Evolutionary conservation across 1,140 invertebrate species (phyloP).

Genomic region (Meloidogyne hapla): DNA sequence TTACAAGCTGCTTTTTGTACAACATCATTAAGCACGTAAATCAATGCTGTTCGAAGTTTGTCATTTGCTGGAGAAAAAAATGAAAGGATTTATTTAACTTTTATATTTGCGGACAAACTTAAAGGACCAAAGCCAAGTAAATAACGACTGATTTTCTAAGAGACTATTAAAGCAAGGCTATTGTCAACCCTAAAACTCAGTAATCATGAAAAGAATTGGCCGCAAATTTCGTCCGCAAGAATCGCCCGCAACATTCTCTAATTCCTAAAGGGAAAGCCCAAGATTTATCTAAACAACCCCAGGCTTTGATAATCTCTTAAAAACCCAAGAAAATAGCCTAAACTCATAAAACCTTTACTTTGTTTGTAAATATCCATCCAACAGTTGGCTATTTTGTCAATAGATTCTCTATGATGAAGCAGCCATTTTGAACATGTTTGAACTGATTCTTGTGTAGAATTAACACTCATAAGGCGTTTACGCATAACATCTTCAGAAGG

Average conservation of each 20-base stretch:
- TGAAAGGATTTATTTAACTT: no score
- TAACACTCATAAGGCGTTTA: constrained; percentile 36
- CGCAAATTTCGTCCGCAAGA: no score
- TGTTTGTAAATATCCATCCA: constrained; percentile 54
- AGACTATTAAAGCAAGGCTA: no score
- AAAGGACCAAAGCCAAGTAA: no score
- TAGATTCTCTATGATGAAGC: constrained; percentile 49
- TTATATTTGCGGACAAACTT: background rate
- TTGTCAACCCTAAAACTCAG: no score
- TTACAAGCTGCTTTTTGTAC: constrained; percentile 57
- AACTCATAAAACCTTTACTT: constrained; percentile 27
- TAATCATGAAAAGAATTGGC: no score
- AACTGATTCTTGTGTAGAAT: constrained; percentile 47
- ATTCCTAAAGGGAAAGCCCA: no score
- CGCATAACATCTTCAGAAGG: constrained; percentile 35
- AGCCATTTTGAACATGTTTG: constrained; percentile 56
- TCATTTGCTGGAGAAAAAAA: constrained; percentile 40
- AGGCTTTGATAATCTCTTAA: background rate
- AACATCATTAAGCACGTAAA: constrained; percentile 59
- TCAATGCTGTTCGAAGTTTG: constrained; percentile 46
- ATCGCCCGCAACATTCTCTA: no score
- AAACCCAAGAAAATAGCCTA: background rate
- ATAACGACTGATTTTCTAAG: no score
- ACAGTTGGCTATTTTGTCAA: constrained; percentile 46
- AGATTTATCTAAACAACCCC: no score